These are phyloP conservation scores for Numenius phaeopus DNA, from an alignment of 2,797 vertebrate genomes.

Conservation along the genomic window DNA sequence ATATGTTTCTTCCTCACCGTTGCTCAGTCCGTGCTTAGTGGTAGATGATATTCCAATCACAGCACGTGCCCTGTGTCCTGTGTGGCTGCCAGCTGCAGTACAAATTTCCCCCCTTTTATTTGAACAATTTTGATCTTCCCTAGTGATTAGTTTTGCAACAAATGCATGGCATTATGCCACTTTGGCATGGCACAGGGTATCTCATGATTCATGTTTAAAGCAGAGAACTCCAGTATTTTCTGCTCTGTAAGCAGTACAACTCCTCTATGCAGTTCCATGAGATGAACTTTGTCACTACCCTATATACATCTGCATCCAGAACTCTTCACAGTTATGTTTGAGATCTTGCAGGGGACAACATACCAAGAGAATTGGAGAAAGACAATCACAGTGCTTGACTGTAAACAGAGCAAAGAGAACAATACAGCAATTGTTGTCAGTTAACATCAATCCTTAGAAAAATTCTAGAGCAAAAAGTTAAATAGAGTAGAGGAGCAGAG, in stretches of 20 bases:
- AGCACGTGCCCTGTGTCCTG: neutral
- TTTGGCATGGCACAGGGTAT: neutral
- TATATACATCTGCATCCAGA: neutral
- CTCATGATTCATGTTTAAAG: neutral
- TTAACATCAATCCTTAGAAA: constrained; percentile 35
- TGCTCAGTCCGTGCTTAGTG: neutral
- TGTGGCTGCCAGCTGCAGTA: neutral
- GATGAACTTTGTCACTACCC: neutral
- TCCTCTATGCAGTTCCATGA: neutral
- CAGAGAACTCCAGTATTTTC: neutral
- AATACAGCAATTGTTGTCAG: neutral
- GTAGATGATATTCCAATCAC: neutral
- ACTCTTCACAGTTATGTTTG: neutral
- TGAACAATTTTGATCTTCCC: neutral
- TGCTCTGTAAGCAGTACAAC: neutral
- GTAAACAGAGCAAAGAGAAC: constrained; percentile 16
- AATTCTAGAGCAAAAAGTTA: constrained; percentile 29
- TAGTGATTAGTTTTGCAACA: constrained; percentile 14
- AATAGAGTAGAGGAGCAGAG: neutral
- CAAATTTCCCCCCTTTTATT: neutral
- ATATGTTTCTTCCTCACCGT: neutral
- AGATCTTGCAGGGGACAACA: neutral
- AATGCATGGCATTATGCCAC: neutral
- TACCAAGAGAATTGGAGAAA: neutral
- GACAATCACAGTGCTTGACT: neutral